Conservation (phyloP, 2,888 invertebrate genomes). For the Orchesella flavescens region DNA sequence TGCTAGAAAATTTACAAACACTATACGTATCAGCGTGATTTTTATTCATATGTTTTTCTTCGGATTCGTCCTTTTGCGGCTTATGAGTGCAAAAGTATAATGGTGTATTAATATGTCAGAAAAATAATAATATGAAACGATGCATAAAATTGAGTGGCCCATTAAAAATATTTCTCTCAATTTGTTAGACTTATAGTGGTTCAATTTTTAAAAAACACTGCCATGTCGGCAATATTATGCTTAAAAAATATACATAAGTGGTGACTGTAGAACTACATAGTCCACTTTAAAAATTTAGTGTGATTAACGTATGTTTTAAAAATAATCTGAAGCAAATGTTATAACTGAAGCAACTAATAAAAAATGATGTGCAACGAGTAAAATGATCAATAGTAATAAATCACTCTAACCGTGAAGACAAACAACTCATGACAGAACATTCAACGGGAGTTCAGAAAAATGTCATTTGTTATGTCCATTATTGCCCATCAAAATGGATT, state of each 20-base stretch:
- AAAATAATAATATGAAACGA: not conserved
- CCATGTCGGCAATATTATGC: not conserved
- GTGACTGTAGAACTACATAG: not conserved
- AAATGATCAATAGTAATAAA: not conserved
- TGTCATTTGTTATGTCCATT: not conserved
- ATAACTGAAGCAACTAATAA: conserved; percentile 32
- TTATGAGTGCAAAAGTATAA: not conserved
- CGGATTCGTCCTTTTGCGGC: too few relatives aligned
- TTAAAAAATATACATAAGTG: not conserved
- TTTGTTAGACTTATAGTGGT: not conserved
- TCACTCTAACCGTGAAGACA: not conserved
- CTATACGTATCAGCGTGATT: not conserved
- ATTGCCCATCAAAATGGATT: not conserved
- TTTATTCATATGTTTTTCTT: too few relatives aligned
- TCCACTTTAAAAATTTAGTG: not conserved
- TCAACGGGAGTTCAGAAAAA: too few relatives aligned
- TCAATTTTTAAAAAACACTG: not conserved
- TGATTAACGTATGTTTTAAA: not conserved
- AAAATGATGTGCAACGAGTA: conserved; percentile 27
- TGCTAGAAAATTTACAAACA: conserved; percentile 22
- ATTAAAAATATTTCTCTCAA: not conserved
- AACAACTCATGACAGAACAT: not conserved
- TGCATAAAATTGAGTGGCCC: not conserved
- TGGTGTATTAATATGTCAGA: not conserved
- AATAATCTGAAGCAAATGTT: not conserved